A percentile compares a stretch with the other conserved stretches of the same genome.
Conservation (phyloP, 2,888 invertebrate genomes). For the Listrodromus nycthemerus region DNA sequence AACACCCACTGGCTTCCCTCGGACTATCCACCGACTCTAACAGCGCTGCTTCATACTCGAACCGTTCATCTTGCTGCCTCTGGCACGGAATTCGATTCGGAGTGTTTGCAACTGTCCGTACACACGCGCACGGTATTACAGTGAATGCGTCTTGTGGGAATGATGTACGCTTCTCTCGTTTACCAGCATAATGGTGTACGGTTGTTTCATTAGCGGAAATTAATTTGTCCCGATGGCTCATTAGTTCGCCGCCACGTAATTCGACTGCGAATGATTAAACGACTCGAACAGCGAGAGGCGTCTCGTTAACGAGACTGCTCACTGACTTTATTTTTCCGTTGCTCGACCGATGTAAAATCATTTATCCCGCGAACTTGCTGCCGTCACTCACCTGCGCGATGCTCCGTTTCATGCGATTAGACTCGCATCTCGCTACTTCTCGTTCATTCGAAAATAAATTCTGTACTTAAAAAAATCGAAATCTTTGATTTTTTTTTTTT, state of each 20-base stretch:
- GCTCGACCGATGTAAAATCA: conserved; percentile 31
- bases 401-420: conserved; percentile 45
- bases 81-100: not conserved
- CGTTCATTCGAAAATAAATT: too few species aligned
- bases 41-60: conserved; percentile 9
- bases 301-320: conserved; percentile 37
- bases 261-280: conserved; percentile 28
- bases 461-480: too few species aligned
- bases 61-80: conserved; percentile 26
- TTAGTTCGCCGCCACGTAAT: not conserved
- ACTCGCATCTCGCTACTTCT: too few species aligned
- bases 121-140: not conserved
- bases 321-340: too few species aligned
- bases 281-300: conserved; percentile 48
- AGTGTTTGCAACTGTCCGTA: not conserved
- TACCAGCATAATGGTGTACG: not conserved
- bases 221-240: conserved; percentile 16
- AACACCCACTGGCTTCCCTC: conserved; percentile 37
- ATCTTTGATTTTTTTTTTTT: too few species aligned
- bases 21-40: conserved; percentile 6
- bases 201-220: conserved; percentile 6
- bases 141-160: not conserved
- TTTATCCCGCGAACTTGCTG: conserved; percentile 44
- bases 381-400: not conserved
- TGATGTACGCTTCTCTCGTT: not conserved